Evolutionary conservation across 2,888 invertebrate species (phyloP).

Genomic region (Sphaerophoria rueppellii): DNA sequence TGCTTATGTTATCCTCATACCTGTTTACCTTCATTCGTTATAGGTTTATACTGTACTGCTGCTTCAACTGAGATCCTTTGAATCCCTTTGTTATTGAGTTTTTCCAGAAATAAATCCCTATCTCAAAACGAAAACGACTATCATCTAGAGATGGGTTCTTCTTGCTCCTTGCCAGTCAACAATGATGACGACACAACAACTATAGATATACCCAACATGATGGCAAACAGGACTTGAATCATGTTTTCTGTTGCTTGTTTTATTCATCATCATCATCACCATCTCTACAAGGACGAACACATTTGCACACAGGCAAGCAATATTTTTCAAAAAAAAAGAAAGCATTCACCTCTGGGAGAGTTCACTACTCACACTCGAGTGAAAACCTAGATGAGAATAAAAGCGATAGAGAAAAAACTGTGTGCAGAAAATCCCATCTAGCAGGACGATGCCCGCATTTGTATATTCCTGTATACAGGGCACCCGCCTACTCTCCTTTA

Average conservation of each 20-base stretch:
- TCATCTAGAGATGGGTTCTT: not conserved
- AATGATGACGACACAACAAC: slow-evolving; percentile 4
- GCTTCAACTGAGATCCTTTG: slow-evolving; percentile 43
- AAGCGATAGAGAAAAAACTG: not conserved
- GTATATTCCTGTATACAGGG: not conserved
- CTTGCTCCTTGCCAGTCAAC: not conserved
- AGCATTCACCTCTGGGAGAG: slow-evolving; percentile 38
- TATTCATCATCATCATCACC: slow-evolving; percentile 59
- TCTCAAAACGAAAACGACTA: slow-evolving; percentile 38
- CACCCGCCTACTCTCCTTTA: not conserved
- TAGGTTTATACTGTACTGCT: slow-evolving; percentile 5
- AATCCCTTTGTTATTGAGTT: slow-evolving; percentile 60
- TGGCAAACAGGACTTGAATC: slow-evolving; percentile 61
- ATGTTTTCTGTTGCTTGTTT: slow-evolving; percentile 64
- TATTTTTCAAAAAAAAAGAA: slow-evolving; percentile 31
- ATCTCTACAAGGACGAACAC: slow-evolving; percentile 9
- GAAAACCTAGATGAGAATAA: slow-evolving; percentile 1
- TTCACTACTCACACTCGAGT: slow-evolving; percentile 10
- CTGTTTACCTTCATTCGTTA: slow-evolving; percentile 12
- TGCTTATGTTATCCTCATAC: slow-evolving; percentile 32
- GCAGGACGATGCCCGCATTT: slow-evolving; percentile 42
- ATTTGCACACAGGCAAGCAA: not conserved
- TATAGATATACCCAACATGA: not conserved
- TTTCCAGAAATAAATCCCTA: slow-evolving; percentile 31
- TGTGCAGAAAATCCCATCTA: slow-evolving; percentile 40